Percentiles rank a stretch among this genome's conserved stretches.
phyloP scores from a whole-genome alignment of 1,140 invertebrate species.

The Eurosta solidaginis region DNA sequence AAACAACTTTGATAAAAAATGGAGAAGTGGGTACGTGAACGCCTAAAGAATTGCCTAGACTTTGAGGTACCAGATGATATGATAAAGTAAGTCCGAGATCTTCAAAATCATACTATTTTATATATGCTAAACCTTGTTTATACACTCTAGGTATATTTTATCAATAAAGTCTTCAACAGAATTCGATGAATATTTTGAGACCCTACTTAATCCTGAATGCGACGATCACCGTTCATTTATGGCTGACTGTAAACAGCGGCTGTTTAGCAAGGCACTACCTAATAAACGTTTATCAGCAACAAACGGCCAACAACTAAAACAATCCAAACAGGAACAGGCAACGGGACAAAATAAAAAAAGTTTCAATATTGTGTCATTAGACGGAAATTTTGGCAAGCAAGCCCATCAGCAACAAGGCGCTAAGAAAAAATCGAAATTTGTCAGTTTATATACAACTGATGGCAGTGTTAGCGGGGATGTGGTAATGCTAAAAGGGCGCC shows the following conservation, averaged over 20 bases:
- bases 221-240: conserved; percentile 70
- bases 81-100: conserved; percentile 63
- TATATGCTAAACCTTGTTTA: conserved; percentile 48
- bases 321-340: conserved; percentile 5
- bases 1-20: conserved; percentile 37
- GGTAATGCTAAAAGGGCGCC: conserved; percentile 75
- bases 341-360: conserved; percentile 15
- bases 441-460: conserved; percentile 75
- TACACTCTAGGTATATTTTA: conserved; percentile 63
- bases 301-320: conserved; percentile 39
- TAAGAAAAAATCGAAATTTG: conserved; percentile 78
- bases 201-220: conserved; percentile 68
- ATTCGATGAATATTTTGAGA: conserved; percentile 72
- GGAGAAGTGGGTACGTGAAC: conserved; percentile 54
- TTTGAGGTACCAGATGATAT: conserved; percentile 70
- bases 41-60: conserved; percentile 62
- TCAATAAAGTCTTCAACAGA: conserved; percentile 69
- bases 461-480: conserved; percentile 68
- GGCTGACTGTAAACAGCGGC: conserved; percentile 65
- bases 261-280: conserved; percentile 59
- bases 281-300: conserved; percentile 39
- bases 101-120: not conserved
- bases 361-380: not conserved
- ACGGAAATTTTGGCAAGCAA: conserved; percentile 32
- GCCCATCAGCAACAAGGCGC: conserved; percentile 32